phyloP scores from a whole-genome alignment of 2,113 vertebrate genomes.

The Grammomys dolichurus region DNA sequence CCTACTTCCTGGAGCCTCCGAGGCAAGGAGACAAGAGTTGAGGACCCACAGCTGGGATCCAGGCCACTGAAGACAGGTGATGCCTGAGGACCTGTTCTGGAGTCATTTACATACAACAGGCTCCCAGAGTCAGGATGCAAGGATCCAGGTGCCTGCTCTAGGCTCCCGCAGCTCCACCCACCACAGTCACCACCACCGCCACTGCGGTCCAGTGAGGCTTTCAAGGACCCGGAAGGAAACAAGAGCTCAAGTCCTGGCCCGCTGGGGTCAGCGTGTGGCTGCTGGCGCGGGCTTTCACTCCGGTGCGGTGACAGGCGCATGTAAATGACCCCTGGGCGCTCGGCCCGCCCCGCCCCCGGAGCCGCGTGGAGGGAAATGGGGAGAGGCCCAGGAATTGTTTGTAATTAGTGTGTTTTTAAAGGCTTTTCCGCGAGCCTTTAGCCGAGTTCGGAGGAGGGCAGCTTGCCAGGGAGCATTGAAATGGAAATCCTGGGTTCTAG shows the following conservation, averaged over 20 bases:
- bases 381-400: slow-evolving; percentile 83
- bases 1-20: background rate
- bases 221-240: background rate
- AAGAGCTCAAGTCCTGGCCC: slow-evolving; percentile 6
- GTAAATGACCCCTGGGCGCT: background rate
- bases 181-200: background rate
- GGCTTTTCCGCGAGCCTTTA: slow-evolving; percentile 82
- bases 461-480: slow-evolving; percentile 85
- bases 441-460: slow-evolving; percentile 83
- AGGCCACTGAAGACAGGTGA: background rate
- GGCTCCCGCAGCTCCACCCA: background rate
- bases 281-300: background rate
- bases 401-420: slow-evolving; percentile 87
- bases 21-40: background rate
- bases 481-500: slow-evolving; percentile 84
- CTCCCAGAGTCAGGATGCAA: slow-evolving; percentile 1
- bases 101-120: slow-evolving; percentile 21
- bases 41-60: background rate
- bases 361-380: slow-evolving; percentile 58
- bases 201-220: background rate
- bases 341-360: background rate
- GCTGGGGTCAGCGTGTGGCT: background rate
- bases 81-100: background rate
- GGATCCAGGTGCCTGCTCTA: slow-evolving; percentile 11
- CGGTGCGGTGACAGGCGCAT: background rate